A percentile compares a stretch with the other conserved stretches of the same genome.
phyloP scores from a whole-genome alignment of 2,113 vertebrate species.

The Nothoprocta pentlandii region DNA sequence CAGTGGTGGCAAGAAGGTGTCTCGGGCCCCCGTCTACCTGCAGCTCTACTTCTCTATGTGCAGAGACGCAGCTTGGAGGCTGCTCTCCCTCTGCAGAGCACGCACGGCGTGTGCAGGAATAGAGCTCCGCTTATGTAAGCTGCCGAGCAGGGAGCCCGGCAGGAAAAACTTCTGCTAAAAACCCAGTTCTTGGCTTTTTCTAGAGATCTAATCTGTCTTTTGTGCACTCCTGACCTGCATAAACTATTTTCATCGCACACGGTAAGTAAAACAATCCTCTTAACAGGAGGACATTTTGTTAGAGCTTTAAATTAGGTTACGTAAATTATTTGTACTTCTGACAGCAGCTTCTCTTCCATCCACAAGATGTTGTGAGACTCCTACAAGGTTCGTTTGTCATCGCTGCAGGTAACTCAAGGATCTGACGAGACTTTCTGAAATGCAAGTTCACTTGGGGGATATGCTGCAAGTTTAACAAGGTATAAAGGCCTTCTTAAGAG shows the following conservation, averaged over 20 bases:
- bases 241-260: conserved; percentile 66
- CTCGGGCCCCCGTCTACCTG: not conserved
- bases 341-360: conserved; percentile 58
- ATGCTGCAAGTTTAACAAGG: not conserved
- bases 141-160: conserved; percentile 24
- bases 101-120: conserved; percentile 4
- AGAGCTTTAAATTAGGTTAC: conserved; percentile 74
- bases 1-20: not conserved
- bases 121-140: conserved; percentile 52
- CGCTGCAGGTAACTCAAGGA: conserved; percentile 29
- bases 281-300: conserved; percentile 76
- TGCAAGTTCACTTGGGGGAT: conserved; percentile 19
- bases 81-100: conserved; percentile 43
- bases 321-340: conserved; percentile 70
- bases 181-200: conserved; percentile 23
- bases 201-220: conserved; percentile 59
- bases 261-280: conserved; percentile 75
- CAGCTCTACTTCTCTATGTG: not conserved
- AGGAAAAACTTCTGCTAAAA: conserved; percentile 29
- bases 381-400: conserved; percentile 45
- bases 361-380: conserved; percentile 45
- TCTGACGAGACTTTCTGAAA: conserved; percentile 20
- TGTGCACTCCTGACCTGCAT: conserved; percentile 56
- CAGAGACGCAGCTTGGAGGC: not conserved
- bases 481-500: not conserved